Evolutionary conservation across 2,888 invertebrate species (phyloP), one percentile per base, ranked within the genome.

Genomic region (Lasioglossum lativentre): DNA sequence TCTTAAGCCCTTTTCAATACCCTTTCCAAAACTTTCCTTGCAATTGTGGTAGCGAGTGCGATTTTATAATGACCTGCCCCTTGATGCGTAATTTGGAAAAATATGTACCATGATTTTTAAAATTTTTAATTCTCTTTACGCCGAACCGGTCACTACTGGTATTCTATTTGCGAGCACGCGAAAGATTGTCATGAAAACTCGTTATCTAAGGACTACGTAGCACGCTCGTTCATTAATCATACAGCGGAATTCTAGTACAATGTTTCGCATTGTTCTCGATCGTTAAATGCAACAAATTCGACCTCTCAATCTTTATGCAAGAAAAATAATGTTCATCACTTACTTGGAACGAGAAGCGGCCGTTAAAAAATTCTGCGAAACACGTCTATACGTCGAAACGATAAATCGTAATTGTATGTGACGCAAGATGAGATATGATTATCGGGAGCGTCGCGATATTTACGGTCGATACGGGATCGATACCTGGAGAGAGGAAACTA

Each of bases 361-460:
- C 23, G 40, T 81, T 77, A 47, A 83, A 74, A 80, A 40, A 76
- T 82, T 83, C 42, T n/a, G 38, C 42, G 30, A 83, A 77, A 27
- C 19, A 10, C 52, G 16, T 12, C n/a, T n/a, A 12, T 56, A 79
- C 34, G 34, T 38, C 12, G 66, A 56, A 59, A 59, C n/a, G 78
- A 86, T 80, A 86, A 85, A 70, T 52, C 70, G 79, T 82, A 81
- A 83, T 75, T 80, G 47, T 79, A 78, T 56, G 77, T 77, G 78
- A 87, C 80, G 74, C 56, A 79, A 85, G 74, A 73, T 63, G 34
- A 42, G 87, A 83, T 82, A 87, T 19, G 80, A 87, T 82, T 86
- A 82, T 86, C 86, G 72, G 52, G 66, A 27, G 23, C 40, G 38
- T 12, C 77, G 76, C 40, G 45, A 78, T 81, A 86, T 87, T 86